Conservation (phyloP, 2,888 invertebrate genomes). For the Syrista parreyssii region DNA sequence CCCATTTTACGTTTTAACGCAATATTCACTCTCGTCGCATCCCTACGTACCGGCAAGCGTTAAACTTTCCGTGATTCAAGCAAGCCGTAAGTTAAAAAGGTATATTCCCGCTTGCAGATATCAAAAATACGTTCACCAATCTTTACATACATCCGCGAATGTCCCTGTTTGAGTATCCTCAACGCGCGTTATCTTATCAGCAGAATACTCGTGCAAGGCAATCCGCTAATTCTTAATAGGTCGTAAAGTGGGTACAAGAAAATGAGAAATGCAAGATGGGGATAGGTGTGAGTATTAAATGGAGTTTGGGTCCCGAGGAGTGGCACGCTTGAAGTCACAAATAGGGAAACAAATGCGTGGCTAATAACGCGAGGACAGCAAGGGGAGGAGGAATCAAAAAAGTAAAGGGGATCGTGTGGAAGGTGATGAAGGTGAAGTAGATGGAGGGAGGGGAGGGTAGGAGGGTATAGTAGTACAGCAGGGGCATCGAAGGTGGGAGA, state of each 20-base stretch:
- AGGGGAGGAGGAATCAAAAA: not conserved
- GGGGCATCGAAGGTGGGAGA: not conserved
- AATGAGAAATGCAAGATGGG: not conserved
- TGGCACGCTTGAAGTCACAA: slow-evolving; percentile 7
- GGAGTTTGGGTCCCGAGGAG: not conserved
- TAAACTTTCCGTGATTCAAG: not conserved
- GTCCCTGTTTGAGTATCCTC: not conserved
- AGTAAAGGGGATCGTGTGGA: slow-evolving; percentile 10
- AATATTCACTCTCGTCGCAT: not conserved
- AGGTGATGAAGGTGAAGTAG: not conserved
- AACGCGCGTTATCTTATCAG: slow-evolving; percentile 9
- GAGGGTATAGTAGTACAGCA: not conserved
- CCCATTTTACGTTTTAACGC: not conserved
- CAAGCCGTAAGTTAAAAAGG: not conserved
- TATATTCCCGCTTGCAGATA: not conserved
- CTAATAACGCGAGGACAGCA: slow-evolving; percentile 9
- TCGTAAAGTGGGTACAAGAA: not conserved
- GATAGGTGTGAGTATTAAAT: not conserved
- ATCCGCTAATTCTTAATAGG: not conserved
- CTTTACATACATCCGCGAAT: not conserved
- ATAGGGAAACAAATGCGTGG: slow-evolving; percentile 7
- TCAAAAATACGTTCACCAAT: not conserved
- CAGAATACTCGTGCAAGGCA: not conserved
- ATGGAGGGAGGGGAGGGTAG: not conserved
- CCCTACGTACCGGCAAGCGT: not conserved